These are phyloP conservation scores for Chymomyza procnemis DNA, from an alignment of 2,888 invertebrate species.

Conservation along the genomic window DNA sequence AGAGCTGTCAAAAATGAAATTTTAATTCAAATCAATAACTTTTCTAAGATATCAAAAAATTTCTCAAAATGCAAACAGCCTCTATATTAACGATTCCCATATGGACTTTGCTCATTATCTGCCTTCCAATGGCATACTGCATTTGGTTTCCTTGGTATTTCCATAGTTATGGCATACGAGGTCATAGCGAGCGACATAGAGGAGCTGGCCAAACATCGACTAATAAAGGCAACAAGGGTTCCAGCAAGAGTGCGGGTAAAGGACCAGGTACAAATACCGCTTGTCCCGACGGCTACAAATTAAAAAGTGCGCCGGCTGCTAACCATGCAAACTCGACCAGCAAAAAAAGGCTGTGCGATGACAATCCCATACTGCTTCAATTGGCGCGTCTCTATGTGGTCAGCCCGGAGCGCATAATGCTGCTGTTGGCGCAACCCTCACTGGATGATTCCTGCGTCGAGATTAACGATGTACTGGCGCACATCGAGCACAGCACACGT, in stretches of 20 bases:
- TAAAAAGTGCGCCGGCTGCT: slow-evolving; percentile 5
- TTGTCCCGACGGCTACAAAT: slow-evolving; percentile 39
- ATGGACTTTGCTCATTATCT: slow-evolving; percentile 29
- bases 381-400: slow-evolving; percentile 80
- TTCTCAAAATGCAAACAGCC: background rate
- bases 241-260: background rate
- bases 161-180: slow-evolving; percentile 45
- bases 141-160: slow-evolving; percentile 69
- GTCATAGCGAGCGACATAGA: slow-evolving; percentile 26
- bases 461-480: slow-evolving; percentile 70
- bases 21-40: too few species aligned
- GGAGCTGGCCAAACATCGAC: background rate
- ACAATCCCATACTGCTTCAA: slow-evolving; percentile 79
- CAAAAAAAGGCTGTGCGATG: slow-evolving; percentile 64
- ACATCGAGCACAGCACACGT: slow-evolving; percentile 76
- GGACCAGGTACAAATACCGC: background rate
- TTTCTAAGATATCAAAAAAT: too few species aligned
- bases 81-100: background rate
- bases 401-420: slow-evolving; percentile 80
- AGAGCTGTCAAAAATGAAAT: too few species aligned
- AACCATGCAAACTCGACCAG: background rate
- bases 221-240: background rate
- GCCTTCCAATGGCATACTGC: slow-evolving; percentile 15
- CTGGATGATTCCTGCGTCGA: slow-evolving; percentile 68
- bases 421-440: slow-evolving; percentile 77